Evolutionary conservation across 2,888 invertebrate genomes (phyloP).

Genomic region (Machimus atricapillus): DNA sequence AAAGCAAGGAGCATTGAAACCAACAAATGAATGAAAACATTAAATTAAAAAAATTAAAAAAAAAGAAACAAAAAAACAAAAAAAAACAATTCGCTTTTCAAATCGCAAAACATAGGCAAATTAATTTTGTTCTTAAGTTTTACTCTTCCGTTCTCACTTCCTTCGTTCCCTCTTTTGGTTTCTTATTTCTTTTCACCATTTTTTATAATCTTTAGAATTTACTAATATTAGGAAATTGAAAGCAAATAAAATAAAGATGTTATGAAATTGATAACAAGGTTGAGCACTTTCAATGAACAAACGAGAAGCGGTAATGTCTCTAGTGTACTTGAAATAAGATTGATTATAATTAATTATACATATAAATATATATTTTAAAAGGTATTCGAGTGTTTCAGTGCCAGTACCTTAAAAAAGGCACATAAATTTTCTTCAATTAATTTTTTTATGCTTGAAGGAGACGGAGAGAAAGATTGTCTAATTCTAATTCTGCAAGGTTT

Average conservation of each 20-base stretch:
- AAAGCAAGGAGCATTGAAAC: background rate
- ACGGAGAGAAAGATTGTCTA: no score
- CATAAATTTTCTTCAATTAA: background rate
- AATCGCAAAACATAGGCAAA: slow-evolving; percentile 34
- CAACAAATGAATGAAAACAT: slow-evolving; percentile 5
- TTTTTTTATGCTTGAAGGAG: no score
- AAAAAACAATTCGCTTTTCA: slow-evolving; percentile 17
- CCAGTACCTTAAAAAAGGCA: background rate
- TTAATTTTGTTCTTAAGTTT: slow-evolving; percentile 23
- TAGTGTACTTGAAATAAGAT: slow-evolving; percentile 45
- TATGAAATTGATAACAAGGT: slow-evolving; percentile 23
- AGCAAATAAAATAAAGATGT: slow-evolving; percentile 25
- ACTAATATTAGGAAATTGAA: slow-evolving; percentile 40
- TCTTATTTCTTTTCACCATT: background rate
- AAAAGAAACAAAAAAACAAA: slow-evolving; percentile 4
- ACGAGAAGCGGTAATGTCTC: slow-evolving; percentile 19
- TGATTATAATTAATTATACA: slow-evolving; percentile 40
- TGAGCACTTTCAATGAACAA: slow-evolving; percentile 41
- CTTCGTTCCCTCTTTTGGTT: slow-evolving; percentile 1
- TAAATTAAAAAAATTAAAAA: slow-evolving; percentile 3
- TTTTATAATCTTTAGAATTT: slow-evolving; percentile 31
- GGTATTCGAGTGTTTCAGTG: background rate
- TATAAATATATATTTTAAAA: slow-evolving; percentile 46
- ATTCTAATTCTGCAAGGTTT: no score
- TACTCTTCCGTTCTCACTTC: slow-evolving; percentile 13